phyloP scores from a whole-genome alignment of 2,113 vertebrate genomes.

The Forbesichthys papilliferus region DNA sequence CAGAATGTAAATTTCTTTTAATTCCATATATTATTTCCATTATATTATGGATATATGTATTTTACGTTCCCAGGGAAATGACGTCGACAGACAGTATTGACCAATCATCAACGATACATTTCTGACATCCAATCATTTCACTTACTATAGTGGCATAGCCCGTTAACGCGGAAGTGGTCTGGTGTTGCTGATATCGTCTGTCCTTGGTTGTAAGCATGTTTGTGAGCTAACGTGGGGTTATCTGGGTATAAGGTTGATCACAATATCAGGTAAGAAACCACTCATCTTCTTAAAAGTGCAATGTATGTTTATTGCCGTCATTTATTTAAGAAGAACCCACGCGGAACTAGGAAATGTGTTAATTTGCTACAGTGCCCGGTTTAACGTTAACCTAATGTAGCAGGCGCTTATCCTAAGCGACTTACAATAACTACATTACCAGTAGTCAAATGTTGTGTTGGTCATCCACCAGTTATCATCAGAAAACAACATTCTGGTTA shows the following conservation, averaged over 20 bases:
- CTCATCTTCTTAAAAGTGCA: accelerated
- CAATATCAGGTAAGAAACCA: conserved; percentile 25
- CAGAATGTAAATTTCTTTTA: too few relatives aligned
- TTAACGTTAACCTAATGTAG: too few relatives aligned
- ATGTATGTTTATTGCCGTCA: not conserved
- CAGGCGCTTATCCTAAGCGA: too few relatives aligned
- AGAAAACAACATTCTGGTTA: too few relatives aligned
- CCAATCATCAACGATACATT: conserved; percentile 29
- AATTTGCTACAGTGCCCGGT: not conserved
- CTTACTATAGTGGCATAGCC: not conserved
- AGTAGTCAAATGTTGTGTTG: too few relatives aligned
- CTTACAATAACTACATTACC: too few relatives aligned
- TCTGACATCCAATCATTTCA: conserved; percentile 36
- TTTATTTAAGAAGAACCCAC: not conserved
- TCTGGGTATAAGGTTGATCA: not conserved
- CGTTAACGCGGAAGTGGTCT: conserved; percentile 19
- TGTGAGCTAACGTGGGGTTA: not conserved
- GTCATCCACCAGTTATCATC: too few relatives aligned
- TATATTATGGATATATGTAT: too few relatives aligned
- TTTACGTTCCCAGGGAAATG: too few relatives aligned
- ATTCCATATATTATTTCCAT: too few relatives aligned
- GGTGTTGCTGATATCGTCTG: conserved; percentile 23
- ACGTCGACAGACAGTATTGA: not conserved
- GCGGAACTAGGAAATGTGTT: not conserved
- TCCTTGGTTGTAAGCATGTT: conserved; percentile 48